Conservation (phyloP, 2,797 vertebrate species). For the Platalea minor region DNA sequence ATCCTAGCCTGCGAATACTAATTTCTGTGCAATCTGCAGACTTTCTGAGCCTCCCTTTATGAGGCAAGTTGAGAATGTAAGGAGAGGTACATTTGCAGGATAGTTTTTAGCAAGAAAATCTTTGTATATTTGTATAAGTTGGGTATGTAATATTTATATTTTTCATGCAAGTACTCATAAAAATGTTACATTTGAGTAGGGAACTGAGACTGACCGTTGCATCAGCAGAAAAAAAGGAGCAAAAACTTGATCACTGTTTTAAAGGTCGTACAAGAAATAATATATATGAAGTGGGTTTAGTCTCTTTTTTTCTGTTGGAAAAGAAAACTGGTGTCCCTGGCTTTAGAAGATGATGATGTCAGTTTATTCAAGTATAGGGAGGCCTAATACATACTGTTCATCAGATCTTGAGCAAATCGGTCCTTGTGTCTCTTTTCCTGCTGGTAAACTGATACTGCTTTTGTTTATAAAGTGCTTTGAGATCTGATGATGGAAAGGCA, state of each 20-base stretch:
- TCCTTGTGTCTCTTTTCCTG: background rate
- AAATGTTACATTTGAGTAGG: background rate
- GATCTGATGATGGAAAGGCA: background rate
- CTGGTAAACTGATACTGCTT: background rate
- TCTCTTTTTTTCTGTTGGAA: background rate
- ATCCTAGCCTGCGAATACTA: background rate
- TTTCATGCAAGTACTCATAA: background rate
- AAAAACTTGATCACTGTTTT: background rate
- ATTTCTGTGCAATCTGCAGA: background rate
- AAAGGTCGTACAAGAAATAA: background rate
- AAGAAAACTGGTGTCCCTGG: background rate
- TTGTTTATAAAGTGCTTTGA: background rate
- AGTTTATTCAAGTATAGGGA: background rate
- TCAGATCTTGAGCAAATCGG: background rate
- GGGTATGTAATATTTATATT: background rate
- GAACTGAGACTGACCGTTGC: background rate
- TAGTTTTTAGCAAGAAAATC: background rate
- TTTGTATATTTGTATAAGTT: background rate
- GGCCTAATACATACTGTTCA: background rate
- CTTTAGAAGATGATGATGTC: background rate
- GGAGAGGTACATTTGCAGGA: background rate
- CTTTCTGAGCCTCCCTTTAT: background rate
- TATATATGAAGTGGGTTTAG: background rate
- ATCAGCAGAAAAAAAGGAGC: background rate
- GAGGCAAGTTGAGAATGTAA: background rate